Base-by-base conservation (phyloP, 2,888 invertebrate species). In the Acleris literana region DNA sequence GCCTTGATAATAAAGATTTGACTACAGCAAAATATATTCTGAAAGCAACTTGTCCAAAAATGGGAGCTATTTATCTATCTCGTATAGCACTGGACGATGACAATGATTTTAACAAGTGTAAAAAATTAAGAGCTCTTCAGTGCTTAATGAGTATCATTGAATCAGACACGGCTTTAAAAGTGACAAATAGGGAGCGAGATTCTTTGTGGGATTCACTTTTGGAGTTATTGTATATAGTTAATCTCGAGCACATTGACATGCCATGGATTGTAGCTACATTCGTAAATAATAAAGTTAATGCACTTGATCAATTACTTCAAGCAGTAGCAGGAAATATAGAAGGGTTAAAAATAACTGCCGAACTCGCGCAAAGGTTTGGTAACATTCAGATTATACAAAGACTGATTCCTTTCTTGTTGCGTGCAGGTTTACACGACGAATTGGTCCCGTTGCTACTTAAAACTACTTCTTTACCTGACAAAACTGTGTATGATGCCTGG, bases 61-160 rank as follows among this genome's bases (percentile, higher is more conserved):
- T 93, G 90, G 89, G 91, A 5, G 93, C 92, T 16, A 90, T 93
- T 71, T 93, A 93, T 74, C 79, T 93, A 70, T 92, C 91, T 16
- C 83, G 92, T 61, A 92, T 93, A 64, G 92, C 89, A 18, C 88
- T 92, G 72, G 92, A 92, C 65, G 91, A 91, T 65, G 92, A 90
- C 54, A 87, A 86, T 72, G 90, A 91, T 71, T 84, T 85, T 69
- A 90, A 92, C 64, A 92, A 90, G 76, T 80, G 82, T 65, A 93
- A 91, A 75, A 92, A 92, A 78, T 79, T 93, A 71, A 80, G 91
- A 74, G 93, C 93, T 51, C 78, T 93, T 25, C 93, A 93, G 75
- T 93, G 93, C 72, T 77, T 93, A 52, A 86, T 93, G 82, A 93
- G 93, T 72, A 80, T 92, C 22, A 86, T 91, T 55, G 92, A 93